Percentiles rank a stretch among this genome's conserved stretches.
Conservation (phyloP, 2,888 invertebrate species). For the Cancer borealis region DNA sequence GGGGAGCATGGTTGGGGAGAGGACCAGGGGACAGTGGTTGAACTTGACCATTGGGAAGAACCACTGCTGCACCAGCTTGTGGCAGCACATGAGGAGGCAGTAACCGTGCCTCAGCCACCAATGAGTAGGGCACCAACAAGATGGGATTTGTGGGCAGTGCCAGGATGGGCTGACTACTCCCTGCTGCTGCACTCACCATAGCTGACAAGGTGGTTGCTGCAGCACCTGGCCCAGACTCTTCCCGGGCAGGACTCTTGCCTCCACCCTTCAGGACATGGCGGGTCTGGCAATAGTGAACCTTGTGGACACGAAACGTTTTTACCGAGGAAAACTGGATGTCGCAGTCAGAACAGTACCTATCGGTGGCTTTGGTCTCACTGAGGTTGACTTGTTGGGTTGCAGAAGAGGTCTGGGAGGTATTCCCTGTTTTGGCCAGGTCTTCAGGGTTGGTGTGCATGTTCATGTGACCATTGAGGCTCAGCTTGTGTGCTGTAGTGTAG, state of each 20-base stretch:
- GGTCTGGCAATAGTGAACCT: slow-evolving; percentile 95
- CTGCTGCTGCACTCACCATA: slow-evolving; percentile 77
- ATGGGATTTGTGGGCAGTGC: slow-evolving; percentile 95
- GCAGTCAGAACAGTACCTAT: slow-evolving; percentile 95
- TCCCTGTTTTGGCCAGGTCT: slow-evolving; percentile 67
- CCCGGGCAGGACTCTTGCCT: slow-evolving; percentile 79
- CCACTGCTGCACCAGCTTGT: slow-evolving; percentile 91
- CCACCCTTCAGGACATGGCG: slow-evolving; percentile 87
- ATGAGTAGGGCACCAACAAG: slow-evolving; percentile 92
- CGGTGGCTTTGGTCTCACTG: slow-evolving; percentile 79
- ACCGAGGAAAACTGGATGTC: slow-evolving; percentile 96
- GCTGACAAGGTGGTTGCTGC: slow-evolving; percentile 76
- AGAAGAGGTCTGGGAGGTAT: slow-evolving; percentile 24
- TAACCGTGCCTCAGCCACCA: slow-evolving; percentile 90
- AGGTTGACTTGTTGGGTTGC: slow-evolving; percentile 22
- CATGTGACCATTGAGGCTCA: slow-evolving; percentile 96
- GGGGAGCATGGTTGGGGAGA: slow-evolving; percentile 81
- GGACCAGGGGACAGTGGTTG: slow-evolving; percentile 85
- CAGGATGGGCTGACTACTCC: slow-evolving; percentile 86
- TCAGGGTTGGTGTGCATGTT: slow-evolving; percentile 91
- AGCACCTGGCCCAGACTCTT: slow-evolving; percentile 77
- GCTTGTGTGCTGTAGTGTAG: slow-evolving; percentile 96
- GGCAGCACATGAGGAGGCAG: slow-evolving; percentile 87
- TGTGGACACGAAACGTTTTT: slow-evolving; percentile 95
- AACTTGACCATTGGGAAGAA: slow-evolving; percentile 90